A percentile compares a stretch with the other conserved stretches of the same genome.
These are phyloP conservation scores for Amphiprion clarkii DNA, from an alignment of 2,797 vertebrate genomes.

Conservation along the genomic window DNA sequence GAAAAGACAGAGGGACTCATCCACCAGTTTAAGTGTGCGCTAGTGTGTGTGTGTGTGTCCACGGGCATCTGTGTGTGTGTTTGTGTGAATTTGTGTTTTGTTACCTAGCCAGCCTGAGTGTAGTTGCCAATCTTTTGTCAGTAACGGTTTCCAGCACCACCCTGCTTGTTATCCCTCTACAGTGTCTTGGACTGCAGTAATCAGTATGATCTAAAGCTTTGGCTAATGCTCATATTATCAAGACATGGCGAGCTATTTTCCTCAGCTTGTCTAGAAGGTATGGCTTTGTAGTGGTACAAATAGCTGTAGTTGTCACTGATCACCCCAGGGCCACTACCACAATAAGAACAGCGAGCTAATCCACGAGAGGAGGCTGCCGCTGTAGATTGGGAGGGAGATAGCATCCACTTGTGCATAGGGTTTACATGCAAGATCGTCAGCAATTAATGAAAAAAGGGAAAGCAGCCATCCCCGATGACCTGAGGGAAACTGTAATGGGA, in stretches of 20 bases:
- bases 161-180: conserved; percentile 37
- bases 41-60: conserved; percentile 7
- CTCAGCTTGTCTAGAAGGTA: conserved; percentile 71
- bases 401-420: conserved; percentile 47
- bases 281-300: conserved; percentile 76
- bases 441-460: conserved; percentile 65
- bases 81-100: conserved; percentile 17
- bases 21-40: conserved; percentile 45
- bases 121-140: conserved; percentile 55
- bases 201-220: conserved; percentile 73
- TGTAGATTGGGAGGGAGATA: conserved; percentile 66
- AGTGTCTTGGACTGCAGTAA: conserved; percentile 49
- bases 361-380: conserved; percentile 55
- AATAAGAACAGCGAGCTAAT: conserved; percentile 67
- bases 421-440: conserved; percentile 64
- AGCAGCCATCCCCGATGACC: conserved; percentile 48
- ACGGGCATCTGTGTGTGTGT: conserved; percentile 25
- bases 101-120: conserved; percentile 43
- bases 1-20: conserved; percentile 41
- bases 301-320: conserved; percentile 71
- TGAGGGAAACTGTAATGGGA: conserved; percentile 48
- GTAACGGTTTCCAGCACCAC: conserved; percentile 52
- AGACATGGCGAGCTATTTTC: conserved; percentile 62
- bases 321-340: conserved; percentile 62
- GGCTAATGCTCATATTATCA: conserved; percentile 71